Evolutionary conservation across 2,888 invertebrate species (phyloP), one percentile per base, ranked within the genome.

Genomic region (Rhabditoides inermis): DNA sequence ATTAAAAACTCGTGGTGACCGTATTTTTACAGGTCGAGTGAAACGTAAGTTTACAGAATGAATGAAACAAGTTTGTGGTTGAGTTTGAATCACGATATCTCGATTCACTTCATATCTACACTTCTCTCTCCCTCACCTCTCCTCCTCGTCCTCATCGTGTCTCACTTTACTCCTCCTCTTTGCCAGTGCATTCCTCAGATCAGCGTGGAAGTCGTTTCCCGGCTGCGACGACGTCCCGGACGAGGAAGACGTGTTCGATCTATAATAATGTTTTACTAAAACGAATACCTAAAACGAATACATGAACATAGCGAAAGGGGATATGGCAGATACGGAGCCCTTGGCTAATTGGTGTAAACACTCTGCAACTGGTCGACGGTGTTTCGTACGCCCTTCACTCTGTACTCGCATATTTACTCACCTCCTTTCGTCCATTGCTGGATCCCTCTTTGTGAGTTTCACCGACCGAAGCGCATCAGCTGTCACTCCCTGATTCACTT

Each of bases 141-240:
- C 63, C 35, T 65, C 68, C 7, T 72, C 72, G 50, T 75, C 73
- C 15, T 69, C 67, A 39, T 63, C 70, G 36, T 60, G 55, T n/a
- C 46, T 45, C 27, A 75, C 71, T 60, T 76, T 73, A 41, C 63
- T 67, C 39, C 75, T 58, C 32, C 75, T 49, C 52, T 70, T 70
- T 18, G 76, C 76, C 59, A 76, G 47, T 4, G 76, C 76, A 53
- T 65, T 70, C 40, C 69, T 59, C 57, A 76, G 56, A 60, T 76
- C 76, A 37, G 67, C 56, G 51, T 76, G 70, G 48, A 76, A 76
- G 55, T 76, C 73, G 25, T 51, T 45, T 50, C 39, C 51, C 48
- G 42, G 54, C 41, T 18, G 51, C 44, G 49, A 48, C 23, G 52
- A 2, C 32, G 27, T 15, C 41, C 32, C 2, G 45, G 18, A 32